Evolutionary conservation across 35 echinoderm and acorn worm species (phyloP), one percentile per base, ranked within the genome.

Genomic region (Heliocidaris tuberculata): DNA sequence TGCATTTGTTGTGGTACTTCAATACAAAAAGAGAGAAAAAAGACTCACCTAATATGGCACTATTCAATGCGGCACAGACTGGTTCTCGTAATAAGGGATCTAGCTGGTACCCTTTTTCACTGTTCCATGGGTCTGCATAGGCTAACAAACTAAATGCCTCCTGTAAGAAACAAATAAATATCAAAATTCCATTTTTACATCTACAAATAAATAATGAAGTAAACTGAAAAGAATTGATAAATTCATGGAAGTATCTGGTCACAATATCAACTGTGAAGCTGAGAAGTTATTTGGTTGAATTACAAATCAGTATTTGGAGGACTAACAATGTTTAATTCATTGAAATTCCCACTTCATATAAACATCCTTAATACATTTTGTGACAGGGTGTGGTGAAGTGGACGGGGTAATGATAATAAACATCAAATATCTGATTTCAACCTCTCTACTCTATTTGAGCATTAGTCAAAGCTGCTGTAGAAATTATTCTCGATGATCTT

Each of bases 101-200:
- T 85, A 99, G 94, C 94, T 99, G 98, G 94, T 97, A 99, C 47
- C 98, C 98, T 48, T 97, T 97, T n/a, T 97, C 97, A 97, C 98
- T 99, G 90, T 93, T 97, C 96, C 95, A 99, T 94, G 98, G 98
- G 95, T 99, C 98, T 54, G 98, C 94, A 96, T 99, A 99, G 30
- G 98, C 98, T 92, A 99, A 93, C 86, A 99, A 92, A 96, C 98
- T 99, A 95, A 99, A 99, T 96, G 98, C 98, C 97, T 99, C 97
- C 98, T 97, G 32, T 30, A 86, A 92, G 71, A 7, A 94, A 71
- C 71, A 59, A 70, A 93, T 48, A 95, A 49, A 86, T 29, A 32
- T 86, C 6, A 42, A 2, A 48, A 48, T 47, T 21, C 35, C 3
- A 3, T 4, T 19, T 78, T 56, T 5, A 47, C 12, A 42, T 89